Conservation (phyloP, 1,140 invertebrate species). For the Cephus cinctus region DNA sequence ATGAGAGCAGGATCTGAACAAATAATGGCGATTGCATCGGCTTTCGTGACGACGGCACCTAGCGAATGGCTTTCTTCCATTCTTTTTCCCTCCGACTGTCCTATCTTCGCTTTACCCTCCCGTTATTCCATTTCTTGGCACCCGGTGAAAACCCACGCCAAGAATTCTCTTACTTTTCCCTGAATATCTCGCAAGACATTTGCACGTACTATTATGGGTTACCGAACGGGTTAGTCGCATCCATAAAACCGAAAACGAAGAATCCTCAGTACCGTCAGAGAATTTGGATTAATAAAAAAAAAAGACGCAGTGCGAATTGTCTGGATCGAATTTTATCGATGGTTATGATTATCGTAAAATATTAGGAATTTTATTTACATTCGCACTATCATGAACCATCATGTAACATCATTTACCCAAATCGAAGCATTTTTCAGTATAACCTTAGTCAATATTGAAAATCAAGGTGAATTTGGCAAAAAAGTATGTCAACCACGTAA, state of each 20-base stretch:
- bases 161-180: background rate
- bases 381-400: too few species aligned
- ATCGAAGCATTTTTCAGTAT: too few species aligned
- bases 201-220: slow-evolving; percentile 13
- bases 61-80: slow-evolving; percentile 3
- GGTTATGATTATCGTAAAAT: too few species aligned
- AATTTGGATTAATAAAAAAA: too few species aligned
- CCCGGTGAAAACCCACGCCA: background rate
- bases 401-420: too few species aligned
- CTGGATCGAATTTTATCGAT: too few species aligned
- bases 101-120: slow-evolving; percentile 7
- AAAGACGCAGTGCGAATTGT: too few species aligned
- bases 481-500: too few species aligned
- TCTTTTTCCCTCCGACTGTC: slow-evolving; percentile 1
- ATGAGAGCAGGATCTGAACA: slow-evolving; percentile 24
- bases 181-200: slow-evolving; percentile 8
- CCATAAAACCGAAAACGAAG: slow-evolving; percentile 1
- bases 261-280: too few species aligned
- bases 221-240: slow-evolving; percentile 11
- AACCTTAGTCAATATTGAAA: too few species aligned
- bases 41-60: slow-evolving; percentile 12
- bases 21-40: slow-evolving; percentile 31
- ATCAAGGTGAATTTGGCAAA: too few species aligned
- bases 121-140: background rate
- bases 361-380: too few species aligned